phyloP scores from a whole-genome alignment of 92 coral and sea anemone genomes.

The Metridium senile region DNA sequence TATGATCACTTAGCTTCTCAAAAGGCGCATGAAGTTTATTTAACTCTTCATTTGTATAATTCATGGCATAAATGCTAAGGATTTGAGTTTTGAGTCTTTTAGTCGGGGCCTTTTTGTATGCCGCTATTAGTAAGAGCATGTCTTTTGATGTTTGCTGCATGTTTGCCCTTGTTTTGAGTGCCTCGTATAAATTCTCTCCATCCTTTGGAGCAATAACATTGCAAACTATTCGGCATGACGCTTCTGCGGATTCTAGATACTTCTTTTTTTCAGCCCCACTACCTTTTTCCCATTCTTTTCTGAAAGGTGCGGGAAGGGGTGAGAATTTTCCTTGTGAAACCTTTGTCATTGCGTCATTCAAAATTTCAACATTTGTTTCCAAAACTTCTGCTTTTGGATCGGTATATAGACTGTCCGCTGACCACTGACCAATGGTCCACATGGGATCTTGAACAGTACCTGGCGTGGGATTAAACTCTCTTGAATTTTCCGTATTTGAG shows the following conservation, averaged over 20 bases:
- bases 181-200: conserved; percentile 46
- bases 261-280: conserved; percentile 33
- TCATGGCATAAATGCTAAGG: conserved; percentile 34
- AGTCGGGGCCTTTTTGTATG: conserved; percentile 46
- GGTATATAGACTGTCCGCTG: conserved; percentile 21
- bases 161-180: conserved; percentile 10
- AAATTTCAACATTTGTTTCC: conserved; percentile 4
- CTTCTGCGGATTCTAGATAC: conserved; percentile 33
- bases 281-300: conserved; percentile 33
- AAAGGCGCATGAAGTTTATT: conserved; percentile 32
- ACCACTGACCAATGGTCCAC: conserved; percentile 40
- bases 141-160: conserved; percentile 16
- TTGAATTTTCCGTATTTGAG: neutral
- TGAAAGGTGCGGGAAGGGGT: conserved; percentile 14
- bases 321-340: conserved; percentile 1
- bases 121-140: conserved; percentile 25
- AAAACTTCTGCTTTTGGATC: conserved; percentile 22
- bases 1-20: conserved; percentile 31
- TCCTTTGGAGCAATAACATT: conserved; percentile 48
- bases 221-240: conserved; percentile 46
- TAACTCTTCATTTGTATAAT: conserved; percentile 21
- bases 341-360: conserved; percentile 35
- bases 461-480: conserved; percentile 22
- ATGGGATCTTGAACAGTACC: conserved; percentile 3
- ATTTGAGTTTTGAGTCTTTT: conserved; percentile 42